Evolutionary conservation across 2,797 vertebrate genomes (phyloP).

Genomic region (Periophthalmus magnuspinnatus): DNA sequence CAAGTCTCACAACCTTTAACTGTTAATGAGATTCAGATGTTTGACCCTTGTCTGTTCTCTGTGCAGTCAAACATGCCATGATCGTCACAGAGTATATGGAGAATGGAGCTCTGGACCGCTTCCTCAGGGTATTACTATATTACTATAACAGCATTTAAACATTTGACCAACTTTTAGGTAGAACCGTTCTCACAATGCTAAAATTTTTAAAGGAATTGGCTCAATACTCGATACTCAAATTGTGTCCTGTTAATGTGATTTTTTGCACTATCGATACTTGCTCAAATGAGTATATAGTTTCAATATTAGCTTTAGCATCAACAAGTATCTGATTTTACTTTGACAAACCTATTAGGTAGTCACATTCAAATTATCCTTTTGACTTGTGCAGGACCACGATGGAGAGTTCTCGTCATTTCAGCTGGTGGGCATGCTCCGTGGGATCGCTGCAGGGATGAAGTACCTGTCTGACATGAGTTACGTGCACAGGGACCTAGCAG

Average conservation of each 20-base stretch:
- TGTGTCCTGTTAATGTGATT: no score
- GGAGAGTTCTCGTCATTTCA: conserved; percentile 88
- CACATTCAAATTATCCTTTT: neutral
- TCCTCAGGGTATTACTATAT: conserved; percentile 82
- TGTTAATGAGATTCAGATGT: neutral
- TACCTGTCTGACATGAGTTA: conserved; percentile 98
- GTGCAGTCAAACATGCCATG: conserved; percentile 93
- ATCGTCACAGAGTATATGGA: conserved; percentile 98
- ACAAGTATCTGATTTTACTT: no score
- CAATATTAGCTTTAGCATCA: no score
- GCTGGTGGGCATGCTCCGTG: conserved; percentile 93
- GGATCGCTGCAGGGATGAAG: conserved; percentile 94
- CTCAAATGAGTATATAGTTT: no score
- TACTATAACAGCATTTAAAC: neutral
- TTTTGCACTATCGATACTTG: no score
- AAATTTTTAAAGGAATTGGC: no score
- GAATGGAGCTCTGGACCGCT: conserved; percentile 92
- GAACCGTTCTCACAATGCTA: no score
- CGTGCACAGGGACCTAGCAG: conserved; percentile 93
- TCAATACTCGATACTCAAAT: no score
- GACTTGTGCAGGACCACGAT: conserved; percentile 81
- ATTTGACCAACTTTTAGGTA: neutral
- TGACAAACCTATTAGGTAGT: neutral
- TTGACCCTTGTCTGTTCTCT: conserved; percentile 10
- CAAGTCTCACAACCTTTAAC: neutral